phyloP scores from a whole-genome alignment of 1,140 invertebrate species.

The Armadillidium nasatum region DNA sequence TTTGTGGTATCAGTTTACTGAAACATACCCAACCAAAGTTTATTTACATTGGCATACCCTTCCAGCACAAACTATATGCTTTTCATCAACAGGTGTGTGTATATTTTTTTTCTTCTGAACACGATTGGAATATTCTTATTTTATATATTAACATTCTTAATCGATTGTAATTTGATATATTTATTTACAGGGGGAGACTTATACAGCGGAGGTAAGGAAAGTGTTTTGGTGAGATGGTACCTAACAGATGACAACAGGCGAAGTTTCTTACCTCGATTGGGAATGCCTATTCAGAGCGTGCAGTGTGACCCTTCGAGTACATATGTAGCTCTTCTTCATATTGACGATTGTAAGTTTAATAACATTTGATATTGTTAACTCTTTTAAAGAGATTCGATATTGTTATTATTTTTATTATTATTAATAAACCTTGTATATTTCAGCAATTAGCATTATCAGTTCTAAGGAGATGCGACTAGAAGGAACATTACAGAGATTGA shows the following conservation, averaged over 20 bases:
- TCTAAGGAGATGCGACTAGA: conserved; percentile 12
- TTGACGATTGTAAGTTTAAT: conserved; percentile 64
- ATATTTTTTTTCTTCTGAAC: too few relatives aligned
- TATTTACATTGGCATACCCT: conserved; percentile 76
- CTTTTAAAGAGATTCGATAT: neutral
- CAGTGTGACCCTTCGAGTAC: conserved; percentile 61
- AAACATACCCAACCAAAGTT: conserved; percentile 51
- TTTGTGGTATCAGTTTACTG: conserved; percentile 59
- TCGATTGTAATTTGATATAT: too few relatives aligned
- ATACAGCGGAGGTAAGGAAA: conserved; percentile 73
- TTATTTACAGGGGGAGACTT: too few relatives aligned
- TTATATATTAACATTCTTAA: too few relatives aligned
- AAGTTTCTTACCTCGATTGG: conserved; percentile 67
- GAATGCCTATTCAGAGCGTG: conserved; percentile 64
- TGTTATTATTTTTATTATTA: neutral
- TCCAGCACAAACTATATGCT: conserved; percentile 63
- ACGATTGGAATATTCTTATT: too few relatives aligned
- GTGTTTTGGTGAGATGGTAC: conserved; percentile 74
- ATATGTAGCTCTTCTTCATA: conserved; percentile 62
- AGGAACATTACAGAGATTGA: conserved; percentile 28
- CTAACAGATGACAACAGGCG: conserved; percentile 55
- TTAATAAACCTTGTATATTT: too few relatives aligned
- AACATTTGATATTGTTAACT: conserved; percentile 25
- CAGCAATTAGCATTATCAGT: conserved; percentile 27
- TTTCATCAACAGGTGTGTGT: conserved; percentile 66